Percentiles rank a stretch among this genome's conserved stretches.
Conservation (phyloP, 2,113 vertebrate species). For the Anthoscopus minutus region DNA sequence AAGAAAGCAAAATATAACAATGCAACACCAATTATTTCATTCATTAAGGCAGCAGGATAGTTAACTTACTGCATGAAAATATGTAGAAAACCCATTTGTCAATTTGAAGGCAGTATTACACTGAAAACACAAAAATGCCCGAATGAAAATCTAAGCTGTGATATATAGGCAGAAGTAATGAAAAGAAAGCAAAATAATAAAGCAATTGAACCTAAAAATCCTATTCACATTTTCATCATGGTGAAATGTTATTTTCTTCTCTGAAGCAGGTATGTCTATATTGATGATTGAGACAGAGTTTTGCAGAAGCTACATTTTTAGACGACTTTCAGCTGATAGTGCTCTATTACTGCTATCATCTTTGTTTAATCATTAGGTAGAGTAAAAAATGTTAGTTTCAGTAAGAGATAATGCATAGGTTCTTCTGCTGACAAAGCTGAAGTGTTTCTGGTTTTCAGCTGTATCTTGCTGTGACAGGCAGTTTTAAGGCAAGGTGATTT, state of each 20-base stretch:
- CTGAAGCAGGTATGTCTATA: neutral
- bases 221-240: neutral
- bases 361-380: slow-evolving; percentile 25
- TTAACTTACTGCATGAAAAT: neutral
- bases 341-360: neutral
- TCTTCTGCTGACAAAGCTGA: neutral
- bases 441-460: neutral
- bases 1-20: neutral
- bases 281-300: neutral
- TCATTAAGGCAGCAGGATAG: neutral
- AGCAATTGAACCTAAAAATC: neutral
- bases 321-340: neutral
- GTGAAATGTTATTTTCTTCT: neutral
- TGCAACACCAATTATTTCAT: neutral
- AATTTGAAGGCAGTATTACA: neutral
- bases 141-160: neutral
- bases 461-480: neutral
- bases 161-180: neutral
- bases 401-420: neutral
- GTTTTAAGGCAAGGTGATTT: slow-evolving; percentile 9
- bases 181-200: neutral
- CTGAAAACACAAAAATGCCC: neutral
- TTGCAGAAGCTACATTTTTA: neutral
- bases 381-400: neutral
- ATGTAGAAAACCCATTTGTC: neutral